Evolutionary conservation across 2,888 invertebrate species (phyloP).

Genomic region (Saturnia japonica): DNA sequence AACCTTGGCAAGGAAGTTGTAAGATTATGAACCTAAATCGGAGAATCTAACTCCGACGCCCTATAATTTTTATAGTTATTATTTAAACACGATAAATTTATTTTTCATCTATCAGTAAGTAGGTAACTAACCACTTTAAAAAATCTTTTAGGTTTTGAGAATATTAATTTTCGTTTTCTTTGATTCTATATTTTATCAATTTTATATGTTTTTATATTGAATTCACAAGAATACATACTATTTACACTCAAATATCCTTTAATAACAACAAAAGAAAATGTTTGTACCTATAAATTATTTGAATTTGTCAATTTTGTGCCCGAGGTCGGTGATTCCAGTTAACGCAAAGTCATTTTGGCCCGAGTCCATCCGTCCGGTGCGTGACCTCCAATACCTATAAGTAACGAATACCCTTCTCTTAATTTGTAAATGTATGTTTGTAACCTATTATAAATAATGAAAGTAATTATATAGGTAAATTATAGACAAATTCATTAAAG

Average conservation of each 20-base stretch:
- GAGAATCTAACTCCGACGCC: too few relatives aligned
- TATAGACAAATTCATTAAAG: background rate
- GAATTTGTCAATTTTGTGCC: conserved; percentile 27
- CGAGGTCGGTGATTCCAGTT: conserved; percentile 47
- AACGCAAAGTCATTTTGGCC: conserved; percentile 51
- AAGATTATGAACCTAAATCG: too few relatives aligned
- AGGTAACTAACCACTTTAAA: too few relatives aligned
- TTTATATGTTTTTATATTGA: background rate
- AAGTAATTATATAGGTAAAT: background rate
- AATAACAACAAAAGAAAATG: background rate
- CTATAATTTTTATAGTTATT: too few relatives aligned
- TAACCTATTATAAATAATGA: conserved; percentile 30
- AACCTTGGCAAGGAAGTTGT: too few relatives aligned
- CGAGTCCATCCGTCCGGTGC: conserved; percentile 59
- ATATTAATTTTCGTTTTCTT: background rate
- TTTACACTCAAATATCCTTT: background rate
- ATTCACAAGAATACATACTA: background rate
- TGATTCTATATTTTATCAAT: background rate
- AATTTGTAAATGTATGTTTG: conserved; percentile 29
- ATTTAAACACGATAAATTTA: too few relatives aligned
- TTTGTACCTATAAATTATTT: conserved; percentile 8
- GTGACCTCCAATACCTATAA: conserved; percentile 57
- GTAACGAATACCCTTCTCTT: conserved; percentile 31
- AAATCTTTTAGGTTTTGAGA: too few relatives aligned
- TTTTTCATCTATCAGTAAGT: too few relatives aligned